Evolutionary conservation across 1,140 invertebrate genomes (phyloP), one percentile per base, ranked within the genome.

Genomic region (Drosophila sp.): DNA sequence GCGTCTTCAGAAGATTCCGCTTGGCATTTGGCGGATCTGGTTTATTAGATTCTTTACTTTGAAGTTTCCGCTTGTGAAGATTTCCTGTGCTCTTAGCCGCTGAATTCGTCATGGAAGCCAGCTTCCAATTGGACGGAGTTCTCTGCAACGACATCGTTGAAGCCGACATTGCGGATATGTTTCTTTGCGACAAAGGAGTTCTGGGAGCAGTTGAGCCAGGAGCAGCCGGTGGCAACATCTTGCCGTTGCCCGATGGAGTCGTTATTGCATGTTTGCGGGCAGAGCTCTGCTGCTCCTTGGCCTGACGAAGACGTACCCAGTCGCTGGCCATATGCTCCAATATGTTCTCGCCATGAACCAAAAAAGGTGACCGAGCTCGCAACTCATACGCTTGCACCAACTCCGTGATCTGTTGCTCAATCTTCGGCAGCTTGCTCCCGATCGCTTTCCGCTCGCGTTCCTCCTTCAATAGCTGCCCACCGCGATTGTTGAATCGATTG

Each of bases 401-500:
- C 1, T 93, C 91, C 0, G 90, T 91, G 0, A 96, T 92, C 82
- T 95, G 93, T 2, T 92, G 92, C 90, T 96, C 94, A 21, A 96
- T 94, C 92, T 95, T 95, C 0, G 94, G 94, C 40, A 95, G 76
- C 92, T 95, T 96, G 41, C 93, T 94, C 1, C 94, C 92, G 11
- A 95, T 94, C 3, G 92, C 90, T 83, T 97, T 97, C 7, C 97
- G 93, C 77, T 96, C 95, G 76, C 96, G 97, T 91, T 98, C 97
- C 90, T 98, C 97, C 25, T 94, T 93, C 0, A 98, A 92, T 7
- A 98, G 92, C 72, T 96, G 95, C 0, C 97, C 97, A 5, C 97
- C 97, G 43, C 97, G 94, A 92, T 97, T 97, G 65, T 97, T 95
- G 83, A 96, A 97, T 2, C 97, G 93, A 71, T 95, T 95, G 0